phyloP scores from a whole-genome alignment of 1,140 invertebrate species.

The Drosophila equinoxialis region DNA sequence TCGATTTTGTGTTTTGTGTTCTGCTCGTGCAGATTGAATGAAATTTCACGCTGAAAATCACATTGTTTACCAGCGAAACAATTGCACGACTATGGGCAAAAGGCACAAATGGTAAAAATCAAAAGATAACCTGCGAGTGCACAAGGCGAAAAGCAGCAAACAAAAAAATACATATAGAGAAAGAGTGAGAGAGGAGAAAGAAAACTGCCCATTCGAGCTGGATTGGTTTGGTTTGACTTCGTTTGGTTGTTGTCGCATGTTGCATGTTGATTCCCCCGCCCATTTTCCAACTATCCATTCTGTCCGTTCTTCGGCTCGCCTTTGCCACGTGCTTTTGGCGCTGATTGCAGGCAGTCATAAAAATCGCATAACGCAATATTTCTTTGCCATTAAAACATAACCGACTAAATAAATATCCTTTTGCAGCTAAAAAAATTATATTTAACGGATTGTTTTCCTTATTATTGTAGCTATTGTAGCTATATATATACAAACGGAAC shows the following conservation, averaged over 20 bases:
- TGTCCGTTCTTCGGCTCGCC: constrained; percentile 49
- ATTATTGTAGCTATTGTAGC: too few relatives aligned
- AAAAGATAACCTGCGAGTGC: constrained; percentile 17
- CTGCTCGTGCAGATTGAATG: constrained; percentile 61
- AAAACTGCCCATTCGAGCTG: constrained; percentile 38
- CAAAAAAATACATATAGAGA: neutral
- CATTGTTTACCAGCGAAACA: constrained; percentile 71
- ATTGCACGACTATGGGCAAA: constrained; percentile 37
- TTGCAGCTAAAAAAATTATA: too few relatives aligned
- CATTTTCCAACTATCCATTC: constrained; percentile 26
- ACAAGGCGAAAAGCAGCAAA: constrained; percentile 30
- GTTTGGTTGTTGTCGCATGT: constrained; percentile 42
- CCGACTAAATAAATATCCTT: neutral
- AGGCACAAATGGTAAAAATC: constrained; percentile 29
- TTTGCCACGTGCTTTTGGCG: constrained; percentile 51
- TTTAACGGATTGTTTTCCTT: too few relatives aligned
- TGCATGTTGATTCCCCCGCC: constrained; percentile 68
- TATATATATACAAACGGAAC: too few relatives aligned
- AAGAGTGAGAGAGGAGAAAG: neutral
- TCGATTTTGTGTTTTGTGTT: constrained; percentile 1
- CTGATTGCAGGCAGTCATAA: constrained; percentile 72
- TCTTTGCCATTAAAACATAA: constrained; percentile 13
- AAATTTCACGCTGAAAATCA: constrained; percentile 79
- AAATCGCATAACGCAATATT: constrained; percentile 30
- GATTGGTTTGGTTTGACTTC: constrained; percentile 8